phyloP scores from a whole-genome alignment of 53 echinoderm and acorn worm genomes.

The Astropecten irregularis region DNA sequence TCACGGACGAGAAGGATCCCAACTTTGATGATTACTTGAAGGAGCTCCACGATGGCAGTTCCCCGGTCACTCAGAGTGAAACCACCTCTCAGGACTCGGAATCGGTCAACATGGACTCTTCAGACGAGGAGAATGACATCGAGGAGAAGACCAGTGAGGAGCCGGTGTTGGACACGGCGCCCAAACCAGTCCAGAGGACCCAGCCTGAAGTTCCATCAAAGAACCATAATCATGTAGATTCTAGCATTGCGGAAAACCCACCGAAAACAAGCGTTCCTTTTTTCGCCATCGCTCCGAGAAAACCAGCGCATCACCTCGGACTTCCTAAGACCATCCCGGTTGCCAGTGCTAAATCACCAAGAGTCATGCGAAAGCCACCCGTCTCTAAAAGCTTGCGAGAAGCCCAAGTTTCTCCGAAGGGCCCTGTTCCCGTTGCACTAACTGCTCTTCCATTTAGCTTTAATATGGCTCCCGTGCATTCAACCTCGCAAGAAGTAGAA shows the following conservation, averaged over 20 bases:
- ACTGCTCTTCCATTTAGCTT: not conserved
- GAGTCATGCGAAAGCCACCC: not conserved
- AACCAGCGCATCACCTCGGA: not conserved
- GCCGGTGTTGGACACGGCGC: not conserved
- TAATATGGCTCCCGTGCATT: not conserved
- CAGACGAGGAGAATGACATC: not conserved
- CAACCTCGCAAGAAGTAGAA: too few species aligned
- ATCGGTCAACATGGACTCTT: constrained; percentile 13
- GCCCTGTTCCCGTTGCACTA: constrained; percentile 7
- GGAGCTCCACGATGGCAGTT: not conserved
- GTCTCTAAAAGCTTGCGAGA: not conserved
- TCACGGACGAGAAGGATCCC: not conserved
- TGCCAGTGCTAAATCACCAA: not conserved
- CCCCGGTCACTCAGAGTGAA: not conserved
- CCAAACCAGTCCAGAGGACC: not conserved
- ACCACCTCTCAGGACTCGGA: constrained; percentile 27
- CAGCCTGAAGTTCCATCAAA: not conserved
- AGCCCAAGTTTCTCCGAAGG: not conserved
- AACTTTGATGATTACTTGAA: constrained; percentile 26
- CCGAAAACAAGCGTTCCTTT: not conserved
- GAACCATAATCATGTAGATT: not conserved
- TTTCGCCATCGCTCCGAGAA: not conserved
- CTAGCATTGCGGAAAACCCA: not conserved
- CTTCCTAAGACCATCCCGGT: not conserved
- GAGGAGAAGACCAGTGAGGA: not conserved